phyloP scores from a whole-genome alignment of 2,888 invertebrate species.

The Agrotis segetum region DNA sequence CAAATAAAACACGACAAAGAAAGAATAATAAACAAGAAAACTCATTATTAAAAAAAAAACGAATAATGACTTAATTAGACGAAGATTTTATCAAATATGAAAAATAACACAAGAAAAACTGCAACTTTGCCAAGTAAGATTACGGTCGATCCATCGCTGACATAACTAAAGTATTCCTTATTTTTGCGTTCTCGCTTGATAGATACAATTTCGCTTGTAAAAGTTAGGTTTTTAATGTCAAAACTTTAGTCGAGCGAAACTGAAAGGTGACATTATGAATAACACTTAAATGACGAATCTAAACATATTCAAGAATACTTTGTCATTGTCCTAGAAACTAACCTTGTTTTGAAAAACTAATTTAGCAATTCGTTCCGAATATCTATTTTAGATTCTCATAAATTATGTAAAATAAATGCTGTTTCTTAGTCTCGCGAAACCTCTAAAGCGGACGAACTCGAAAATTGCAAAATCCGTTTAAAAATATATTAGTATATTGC shows the following conservation, averaged over 20 bases:
- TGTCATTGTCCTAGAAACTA: constrained; percentile 4
- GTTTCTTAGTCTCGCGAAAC: no score
- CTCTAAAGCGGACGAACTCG: no score
- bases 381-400: no score
- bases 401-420: no score
- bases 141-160: background rate
- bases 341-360: constrained; percentile 16
- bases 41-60: background rate
- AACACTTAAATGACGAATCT: background rate
- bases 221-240: background rate
- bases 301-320: background rate
- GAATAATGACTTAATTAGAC: no score
- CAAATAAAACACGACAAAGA: no score
- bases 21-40: no score
- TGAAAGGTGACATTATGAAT: background rate
- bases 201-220: background rate
- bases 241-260: background rate
- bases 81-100: no score
- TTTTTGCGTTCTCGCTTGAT: background rate
- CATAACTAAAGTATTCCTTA: background rate
- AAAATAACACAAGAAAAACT: no score
- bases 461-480: no score
- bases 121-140: background rate
- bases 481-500: no score
- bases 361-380: constrained; percentile 32